Conservation (phyloP, 2,888 invertebrate genomes). For the Cristatella mucedo region DNA sequence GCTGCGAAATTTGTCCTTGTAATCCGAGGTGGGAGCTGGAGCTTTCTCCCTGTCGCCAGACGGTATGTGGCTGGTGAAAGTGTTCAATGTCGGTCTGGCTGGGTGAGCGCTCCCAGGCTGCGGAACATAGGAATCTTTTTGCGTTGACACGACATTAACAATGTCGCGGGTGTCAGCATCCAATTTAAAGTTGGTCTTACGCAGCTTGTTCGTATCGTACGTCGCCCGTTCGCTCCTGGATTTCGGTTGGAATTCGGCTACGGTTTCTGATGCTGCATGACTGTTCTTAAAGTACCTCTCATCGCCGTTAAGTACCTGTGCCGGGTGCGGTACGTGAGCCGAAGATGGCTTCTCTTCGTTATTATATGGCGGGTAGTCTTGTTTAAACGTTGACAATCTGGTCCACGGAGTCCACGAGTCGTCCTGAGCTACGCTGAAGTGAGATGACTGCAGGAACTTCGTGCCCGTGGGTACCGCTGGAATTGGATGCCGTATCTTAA, state of each 20-base stretch:
- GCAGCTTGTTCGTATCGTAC: conserved; percentile 15
- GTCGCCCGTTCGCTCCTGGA: conserved; percentile 1
- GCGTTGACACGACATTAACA: conserved; percentile 23
- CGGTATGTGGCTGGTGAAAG: conserved; percentile 21
- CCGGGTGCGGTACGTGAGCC: conserved; percentile 22
- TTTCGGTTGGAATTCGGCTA: conserved; percentile 8
- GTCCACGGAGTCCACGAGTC: conserved; percentile 16
- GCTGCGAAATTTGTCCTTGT: conserved; percentile 22
- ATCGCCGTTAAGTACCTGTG: conserved; percentile 27
- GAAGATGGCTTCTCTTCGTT: conserved; percentile 16
- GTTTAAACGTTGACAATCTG: conserved; percentile 24
- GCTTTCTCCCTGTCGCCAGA: conserved; percentile 24
- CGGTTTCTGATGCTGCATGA: conserved; percentile 21
- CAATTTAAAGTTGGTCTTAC: conserved; percentile 31
- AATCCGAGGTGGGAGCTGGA: conserved; percentile 23
- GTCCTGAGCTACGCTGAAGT: conserved; percentile 26
- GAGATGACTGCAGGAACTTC: conserved; percentile 21
- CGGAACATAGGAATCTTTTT: conserved; percentile 23
- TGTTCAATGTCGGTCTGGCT: conserved; percentile 11
- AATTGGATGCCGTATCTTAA: no score
- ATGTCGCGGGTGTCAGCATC: conserved; percentile 25
- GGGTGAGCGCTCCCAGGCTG: conserved; percentile 16
- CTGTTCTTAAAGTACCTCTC: conserved; percentile 21
- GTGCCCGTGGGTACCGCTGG: no score
- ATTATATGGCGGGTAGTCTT: conserved; percentile 22